Conservation (phyloP, 2,113 vertebrate genomes). For the Equus quagga region DNA sequence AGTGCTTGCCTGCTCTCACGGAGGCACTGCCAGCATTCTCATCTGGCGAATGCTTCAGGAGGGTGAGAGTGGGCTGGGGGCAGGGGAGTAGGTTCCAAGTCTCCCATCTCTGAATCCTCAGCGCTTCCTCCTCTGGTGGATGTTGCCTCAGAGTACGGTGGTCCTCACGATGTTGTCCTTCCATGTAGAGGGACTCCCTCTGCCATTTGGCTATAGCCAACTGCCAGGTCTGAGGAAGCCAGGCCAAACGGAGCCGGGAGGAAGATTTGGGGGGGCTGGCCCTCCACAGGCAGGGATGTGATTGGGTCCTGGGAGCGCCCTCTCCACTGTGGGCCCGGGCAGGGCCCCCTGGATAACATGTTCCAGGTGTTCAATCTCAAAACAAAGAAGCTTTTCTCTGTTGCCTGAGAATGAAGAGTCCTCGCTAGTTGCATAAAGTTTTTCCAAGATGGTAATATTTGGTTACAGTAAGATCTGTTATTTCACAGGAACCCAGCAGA, state of each 20-base stretch:
- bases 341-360: slow-evolving; percentile 85
- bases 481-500: slow-evolving; percentile 86
- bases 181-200: fast-evolving
- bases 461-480: slow-evolving; percentile 89
- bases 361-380: slow-evolving; percentile 93
- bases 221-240: not conserved
- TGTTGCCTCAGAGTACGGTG: not conserved
- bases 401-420: slow-evolving; percentile 89
- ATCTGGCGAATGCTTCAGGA: not conserved
- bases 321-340: not conserved
- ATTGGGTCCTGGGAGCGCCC: slow-evolving; percentile 69
- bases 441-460: slow-evolving; percentile 90
- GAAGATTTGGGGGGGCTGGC: not conserved
- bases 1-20: not conserved
- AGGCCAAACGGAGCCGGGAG: not conserved
- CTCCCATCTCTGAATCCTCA: not conserved
- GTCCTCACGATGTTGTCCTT: not conserved
- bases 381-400: slow-evolving; percentile 97
- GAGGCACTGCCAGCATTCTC: not conserved
- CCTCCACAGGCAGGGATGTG: slow-evolving; percentile 19
- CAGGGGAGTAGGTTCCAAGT: not conserved
- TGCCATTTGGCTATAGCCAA: not conserved
- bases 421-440: slow-evolving; percentile 89
- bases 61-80: fast-evolving
- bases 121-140: not conserved